phyloP scores from a whole-genome alignment of 2,888 invertebrate genomes.

The Colostygia pectinataria region DNA sequence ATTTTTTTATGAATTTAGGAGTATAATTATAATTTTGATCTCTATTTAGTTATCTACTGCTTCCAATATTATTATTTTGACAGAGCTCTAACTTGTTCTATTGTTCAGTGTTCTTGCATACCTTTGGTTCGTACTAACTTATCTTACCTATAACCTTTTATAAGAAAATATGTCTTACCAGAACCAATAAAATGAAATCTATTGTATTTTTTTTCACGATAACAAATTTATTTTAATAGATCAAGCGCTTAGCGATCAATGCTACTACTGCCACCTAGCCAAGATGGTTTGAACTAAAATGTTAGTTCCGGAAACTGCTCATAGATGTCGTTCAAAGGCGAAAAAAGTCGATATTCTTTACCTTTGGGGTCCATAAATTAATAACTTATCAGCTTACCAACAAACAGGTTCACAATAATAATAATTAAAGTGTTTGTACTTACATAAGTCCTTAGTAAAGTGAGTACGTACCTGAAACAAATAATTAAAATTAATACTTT shows the following conservation, averaged over 20 bases:
- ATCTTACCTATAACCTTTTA: no score
- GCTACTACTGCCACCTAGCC: constrained; percentile 52
- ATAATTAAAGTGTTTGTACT: constrained; percentile 37
- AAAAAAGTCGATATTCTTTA: constrained; percentile 7
- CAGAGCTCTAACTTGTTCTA: no score
- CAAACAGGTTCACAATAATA: constrained; percentile 21
- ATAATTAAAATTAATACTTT: no score
- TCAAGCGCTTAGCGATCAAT: not conserved
- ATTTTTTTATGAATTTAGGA: no score
- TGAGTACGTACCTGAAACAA: constrained; percentile 60
- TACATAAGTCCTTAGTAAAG: constrained; percentile 33
- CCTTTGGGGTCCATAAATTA: constrained; percentile 47
- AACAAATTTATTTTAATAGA: not conserved
- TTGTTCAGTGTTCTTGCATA: no score
- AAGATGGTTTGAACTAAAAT: constrained; percentile 42
- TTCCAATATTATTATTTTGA: no score
- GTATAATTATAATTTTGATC: no score
- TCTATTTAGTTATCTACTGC: no score
- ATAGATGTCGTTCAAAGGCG: constrained; percentile 55
- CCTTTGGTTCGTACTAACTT: no score
- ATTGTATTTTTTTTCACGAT: no score
- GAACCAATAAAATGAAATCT: no score
- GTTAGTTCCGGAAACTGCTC: constrained; percentile 36
- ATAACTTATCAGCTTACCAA: constrained; percentile 18
- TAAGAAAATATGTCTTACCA: no score